phyloP scores from a whole-genome alignment of 2,888 invertebrate genomes.

The Noctua fimbriata region DNA sequence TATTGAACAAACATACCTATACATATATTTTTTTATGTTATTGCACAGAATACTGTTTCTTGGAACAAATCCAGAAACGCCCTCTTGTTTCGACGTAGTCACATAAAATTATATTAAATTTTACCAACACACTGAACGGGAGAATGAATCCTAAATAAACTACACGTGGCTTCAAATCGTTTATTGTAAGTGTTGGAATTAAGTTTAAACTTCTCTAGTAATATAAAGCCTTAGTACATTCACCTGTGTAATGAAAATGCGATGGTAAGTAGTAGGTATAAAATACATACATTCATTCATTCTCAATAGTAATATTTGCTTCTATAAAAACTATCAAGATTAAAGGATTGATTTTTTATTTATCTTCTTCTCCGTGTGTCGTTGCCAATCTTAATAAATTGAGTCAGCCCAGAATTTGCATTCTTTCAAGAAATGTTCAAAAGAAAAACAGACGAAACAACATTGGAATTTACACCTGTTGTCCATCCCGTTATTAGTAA shows the following conservation, averaged over 20 bases:
- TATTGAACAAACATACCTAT: conserved; percentile 7
- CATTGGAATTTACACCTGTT: conserved; percentile 19
- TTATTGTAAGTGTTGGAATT: conserved; percentile 29
- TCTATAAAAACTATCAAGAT: neutral
- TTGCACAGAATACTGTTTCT: conserved; percentile 49
- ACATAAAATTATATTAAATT: conserved; percentile 64
- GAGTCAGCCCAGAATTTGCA: neutral
- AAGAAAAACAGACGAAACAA: neutral
- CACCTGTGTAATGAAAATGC: neutral
- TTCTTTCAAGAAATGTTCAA: neutral
- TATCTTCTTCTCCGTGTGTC: neutral
- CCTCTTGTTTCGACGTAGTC: conserved; percentile 53
- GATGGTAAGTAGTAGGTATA: neutral
- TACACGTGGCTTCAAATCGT: conserved; percentile 47
- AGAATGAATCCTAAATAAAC: conserved; percentile 56
- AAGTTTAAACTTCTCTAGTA: conserved; percentile 28
- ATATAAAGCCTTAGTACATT: conserved; percentile 8
- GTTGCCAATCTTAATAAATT: neutral
- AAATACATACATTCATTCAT: neutral
- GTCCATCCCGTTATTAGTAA: neutral
- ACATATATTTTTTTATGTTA: conserved; percentile 40
- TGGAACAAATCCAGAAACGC: conserved; percentile 68
- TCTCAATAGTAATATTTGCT: neutral
- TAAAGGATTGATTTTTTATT: neutral
- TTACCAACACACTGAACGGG: conserved; percentile 45